These are phyloP conservation scores for Orchesella flavescens DNA, from an alignment of 2,888 invertebrate species.

Conservation along the genomic window DNA sequence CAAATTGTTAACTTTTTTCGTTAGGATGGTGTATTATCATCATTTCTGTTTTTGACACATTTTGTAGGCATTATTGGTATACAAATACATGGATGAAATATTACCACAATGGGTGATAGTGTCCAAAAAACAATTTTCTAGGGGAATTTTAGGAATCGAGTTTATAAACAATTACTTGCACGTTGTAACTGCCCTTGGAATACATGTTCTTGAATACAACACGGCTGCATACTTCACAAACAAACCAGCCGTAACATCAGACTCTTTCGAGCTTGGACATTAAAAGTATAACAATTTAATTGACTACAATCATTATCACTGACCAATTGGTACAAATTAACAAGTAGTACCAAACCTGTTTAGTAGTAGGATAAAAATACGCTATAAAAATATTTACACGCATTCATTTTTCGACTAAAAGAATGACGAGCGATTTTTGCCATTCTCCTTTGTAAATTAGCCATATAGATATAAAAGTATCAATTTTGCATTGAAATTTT, in stretches of 20 bases:
- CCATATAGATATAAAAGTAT: too few species aligned
- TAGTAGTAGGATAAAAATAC: too few species aligned
- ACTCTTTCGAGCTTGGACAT: conserved; percentile 41
- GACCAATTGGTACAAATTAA: too few species aligned
- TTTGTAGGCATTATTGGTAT: conserved; percentile 76
- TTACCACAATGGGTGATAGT: conserved; percentile 71
- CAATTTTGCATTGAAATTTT: too few species aligned
- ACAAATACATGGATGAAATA: conserved; percentile 75
- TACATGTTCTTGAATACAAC: conserved; percentile 70
- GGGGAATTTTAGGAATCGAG: conserved; percentile 67
- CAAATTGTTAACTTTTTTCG: neutral
- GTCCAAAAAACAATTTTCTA: conserved; percentile 69
- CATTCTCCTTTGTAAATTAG: too few species aligned
- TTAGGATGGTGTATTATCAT: neutral
- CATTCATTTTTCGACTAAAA: too few species aligned
- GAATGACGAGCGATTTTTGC: too few species aligned
- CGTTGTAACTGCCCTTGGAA: conserved; percentile 69
- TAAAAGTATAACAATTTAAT: neutral
- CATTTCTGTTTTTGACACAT: neutral
- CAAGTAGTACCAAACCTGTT: too few species aligned
- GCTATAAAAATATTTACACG: too few species aligned
- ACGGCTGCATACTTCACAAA: conserved; percentile 68
- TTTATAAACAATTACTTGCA: conserved; percentile 66
- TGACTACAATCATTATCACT: too few species aligned
- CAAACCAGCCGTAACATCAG: conserved; percentile 36